A percentile compares a stretch with the other conserved stretches of the same genome.
Evolutionary conservation across 2,113 vertebrate species (phyloP).

Genomic region (Lagopus muta): DNA sequence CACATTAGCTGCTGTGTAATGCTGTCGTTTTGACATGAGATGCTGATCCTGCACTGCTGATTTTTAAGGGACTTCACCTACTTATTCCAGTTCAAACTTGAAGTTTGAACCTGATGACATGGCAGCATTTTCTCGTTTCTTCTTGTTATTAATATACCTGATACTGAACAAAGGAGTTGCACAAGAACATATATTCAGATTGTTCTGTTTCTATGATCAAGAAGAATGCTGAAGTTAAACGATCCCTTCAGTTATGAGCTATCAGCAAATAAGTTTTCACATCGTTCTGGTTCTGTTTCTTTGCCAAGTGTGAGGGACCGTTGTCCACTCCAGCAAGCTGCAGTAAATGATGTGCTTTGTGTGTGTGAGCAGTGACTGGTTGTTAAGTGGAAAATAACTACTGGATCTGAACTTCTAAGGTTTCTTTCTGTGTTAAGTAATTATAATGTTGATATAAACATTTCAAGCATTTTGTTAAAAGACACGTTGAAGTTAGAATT

Average conservation of each 20-base stretch:
- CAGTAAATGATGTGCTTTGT: not conserved
- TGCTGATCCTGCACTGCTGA: not conserved
- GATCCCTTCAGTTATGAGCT: not conserved
- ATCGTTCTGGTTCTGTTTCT: not conserved
- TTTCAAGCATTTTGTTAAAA: not conserved
- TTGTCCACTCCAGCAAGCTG: not conserved
- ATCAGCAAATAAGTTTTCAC: not conserved
- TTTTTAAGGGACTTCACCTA: not conserved
- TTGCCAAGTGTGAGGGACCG: not conserved
- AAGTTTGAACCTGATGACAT: not conserved
- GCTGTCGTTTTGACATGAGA: not conserved
- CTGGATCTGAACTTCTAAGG: not conserved
- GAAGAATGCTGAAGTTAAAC: not conserved
- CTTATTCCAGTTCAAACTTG: not conserved
- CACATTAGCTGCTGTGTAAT: not conserved
- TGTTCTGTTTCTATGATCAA: not conserved
- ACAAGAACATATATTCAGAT: not conserved
- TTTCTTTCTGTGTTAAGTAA: not conserved
- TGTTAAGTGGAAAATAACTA: not conserved
- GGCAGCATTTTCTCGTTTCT: not conserved
- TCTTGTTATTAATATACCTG: not conserved
- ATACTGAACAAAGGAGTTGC: not conserved
- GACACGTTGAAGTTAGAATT: not conserved
- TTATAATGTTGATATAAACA: not conserved
- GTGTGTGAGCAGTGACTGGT: not conserved